A percentile compares a stretch with the other conserved stretches of the same genome.
Evolutionary conservation across 2,113 vertebrate genomes (phyloP).

Genomic region (Dromas ardeola): DNA sequence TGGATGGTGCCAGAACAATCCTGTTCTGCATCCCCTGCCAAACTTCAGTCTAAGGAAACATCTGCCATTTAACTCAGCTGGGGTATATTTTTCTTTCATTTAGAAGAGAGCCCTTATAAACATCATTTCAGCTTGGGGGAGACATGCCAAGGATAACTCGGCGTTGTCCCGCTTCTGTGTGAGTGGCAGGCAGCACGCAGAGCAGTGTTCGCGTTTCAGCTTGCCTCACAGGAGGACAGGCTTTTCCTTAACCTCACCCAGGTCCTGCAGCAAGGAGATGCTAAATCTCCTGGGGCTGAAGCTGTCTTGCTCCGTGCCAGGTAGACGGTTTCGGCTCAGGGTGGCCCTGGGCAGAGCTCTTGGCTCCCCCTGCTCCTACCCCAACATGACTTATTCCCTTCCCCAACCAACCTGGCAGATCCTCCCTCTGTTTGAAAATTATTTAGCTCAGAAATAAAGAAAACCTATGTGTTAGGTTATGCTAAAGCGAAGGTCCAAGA

Average conservation of each 20-base stretch:
- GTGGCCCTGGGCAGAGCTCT: background rate
- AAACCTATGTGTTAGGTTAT: background rate
- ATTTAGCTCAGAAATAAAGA: background rate
- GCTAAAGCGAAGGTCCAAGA: background rate
- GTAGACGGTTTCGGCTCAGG: background rate
- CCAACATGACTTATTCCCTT: background rate
- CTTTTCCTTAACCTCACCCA: background rate
- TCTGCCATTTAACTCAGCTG: background rate
- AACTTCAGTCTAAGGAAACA: background rate
- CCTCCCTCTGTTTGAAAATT: background rate
- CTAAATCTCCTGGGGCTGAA: background rate
- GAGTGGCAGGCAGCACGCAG: background rate
- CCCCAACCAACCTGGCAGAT: background rate
- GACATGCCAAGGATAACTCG: background rate
- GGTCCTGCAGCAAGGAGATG: background rate
- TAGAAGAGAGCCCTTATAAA: background rate
- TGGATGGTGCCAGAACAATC: background rate
- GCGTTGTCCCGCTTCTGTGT: background rate
- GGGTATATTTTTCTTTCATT: slow-evolving; percentile 14
- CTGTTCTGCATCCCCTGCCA: background rate
- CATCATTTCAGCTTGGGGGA: background rate
- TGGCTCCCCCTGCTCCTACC: background rate
- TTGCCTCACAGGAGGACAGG: background rate
- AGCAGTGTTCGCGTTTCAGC: background rate
- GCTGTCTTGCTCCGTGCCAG: background rate